These are phyloP conservation scores for Thunnus maccoyii DNA, from an alignment of 2,113 vertebrate species.

Conservation along the genomic window DNA sequence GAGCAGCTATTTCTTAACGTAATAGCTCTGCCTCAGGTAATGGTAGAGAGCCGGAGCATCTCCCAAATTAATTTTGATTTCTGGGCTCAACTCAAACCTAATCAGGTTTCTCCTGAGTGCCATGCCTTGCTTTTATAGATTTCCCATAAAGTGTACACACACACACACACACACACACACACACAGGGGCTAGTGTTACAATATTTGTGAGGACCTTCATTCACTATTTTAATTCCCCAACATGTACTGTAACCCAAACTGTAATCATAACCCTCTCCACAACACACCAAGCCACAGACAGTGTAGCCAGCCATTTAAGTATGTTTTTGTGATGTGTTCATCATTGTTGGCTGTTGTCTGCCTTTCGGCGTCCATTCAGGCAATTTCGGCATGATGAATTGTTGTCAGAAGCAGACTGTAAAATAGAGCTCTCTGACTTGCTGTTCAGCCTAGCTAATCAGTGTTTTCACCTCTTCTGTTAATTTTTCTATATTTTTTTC, in stretches of 20 bases:
- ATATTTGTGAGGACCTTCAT: constrained; percentile 11
- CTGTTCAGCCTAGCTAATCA: not conserved
- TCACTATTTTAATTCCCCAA: not conserved
- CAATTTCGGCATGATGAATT: not conserved
- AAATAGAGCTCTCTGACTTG: not conserved
- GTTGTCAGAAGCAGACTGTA: not conserved
- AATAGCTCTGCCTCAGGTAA: constrained; percentile 77
- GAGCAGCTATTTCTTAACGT: constrained; percentile 68
- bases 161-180: constrained; percentile 23
- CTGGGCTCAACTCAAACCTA: constrained; percentile 69
- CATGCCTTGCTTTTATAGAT: constrained; percentile 71
- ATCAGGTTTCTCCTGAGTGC: constrained; percentile 73
- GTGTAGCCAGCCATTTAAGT: not conserved
- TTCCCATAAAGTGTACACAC: constrained; percentile 54
- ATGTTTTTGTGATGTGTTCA: not conserved
- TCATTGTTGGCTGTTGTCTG: not conserved
- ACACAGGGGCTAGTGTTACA: not conserved
- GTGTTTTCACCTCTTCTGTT: not conserved
- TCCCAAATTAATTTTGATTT: constrained; percentile 79
- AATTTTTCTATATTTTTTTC: not conserved
- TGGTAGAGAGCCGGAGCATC: constrained; percentile 56
- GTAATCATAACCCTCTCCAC: not conserved
- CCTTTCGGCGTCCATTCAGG: not conserved
- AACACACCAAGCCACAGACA: not conserved
- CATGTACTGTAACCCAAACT: not conserved